Evolutionary conservation across 2,888 invertebrate species (phyloP).

Genomic region (Pheosia tremula): DNA sequence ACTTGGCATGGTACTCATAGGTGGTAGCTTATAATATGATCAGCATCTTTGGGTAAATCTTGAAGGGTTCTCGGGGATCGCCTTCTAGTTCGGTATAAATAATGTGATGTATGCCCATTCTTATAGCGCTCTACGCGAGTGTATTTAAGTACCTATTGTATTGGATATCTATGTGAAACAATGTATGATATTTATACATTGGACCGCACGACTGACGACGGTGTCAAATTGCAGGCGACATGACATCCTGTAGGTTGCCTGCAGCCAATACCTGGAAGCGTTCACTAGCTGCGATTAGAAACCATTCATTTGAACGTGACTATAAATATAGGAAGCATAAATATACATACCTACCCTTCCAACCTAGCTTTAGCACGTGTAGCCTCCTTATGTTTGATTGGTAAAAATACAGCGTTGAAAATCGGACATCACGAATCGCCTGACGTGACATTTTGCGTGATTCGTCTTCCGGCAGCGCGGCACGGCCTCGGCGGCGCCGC

Average conservation of each 20-base stretch:
- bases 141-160: not conserved
- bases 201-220: slow-evolving; percentile 20
- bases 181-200: slow-evolving; percentile 34
- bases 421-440: slow-evolving; percentile 5
- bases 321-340: not conserved
- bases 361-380: slow-evolving; percentile 15
- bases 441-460: slow-evolving; percentile 48
- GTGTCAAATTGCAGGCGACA: slow-evolving; percentile 48
- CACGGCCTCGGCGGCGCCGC: slow-evolving; percentile 42
- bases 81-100: too few relatives aligned
- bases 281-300: not conserved
- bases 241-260: slow-evolving; percentile 48
- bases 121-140: too few relatives aligned
- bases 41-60: too few relatives aligned
- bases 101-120: too few relatives aligned
- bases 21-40: too few relatives aligned
- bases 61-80: too few relatives aligned
- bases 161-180: slow-evolving; percentile 37
- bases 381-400: slow-evolving; percentile 13
- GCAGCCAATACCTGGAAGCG: slow-evolving; percentile 35
- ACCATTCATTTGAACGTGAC: slow-evolving; percentile 7
- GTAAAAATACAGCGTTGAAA: slow-evolving; percentile 21
- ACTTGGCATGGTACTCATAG: too few relatives aligned
- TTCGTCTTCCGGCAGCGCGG: slow-evolving; percentile 40
- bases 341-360: not conserved